Evolutionary conservation across 35 echinoderm and acorn worm genomes (phyloP), one percentile per base, ranked within the genome.

Genomic region (Apostichopus parvimensis): DNA sequence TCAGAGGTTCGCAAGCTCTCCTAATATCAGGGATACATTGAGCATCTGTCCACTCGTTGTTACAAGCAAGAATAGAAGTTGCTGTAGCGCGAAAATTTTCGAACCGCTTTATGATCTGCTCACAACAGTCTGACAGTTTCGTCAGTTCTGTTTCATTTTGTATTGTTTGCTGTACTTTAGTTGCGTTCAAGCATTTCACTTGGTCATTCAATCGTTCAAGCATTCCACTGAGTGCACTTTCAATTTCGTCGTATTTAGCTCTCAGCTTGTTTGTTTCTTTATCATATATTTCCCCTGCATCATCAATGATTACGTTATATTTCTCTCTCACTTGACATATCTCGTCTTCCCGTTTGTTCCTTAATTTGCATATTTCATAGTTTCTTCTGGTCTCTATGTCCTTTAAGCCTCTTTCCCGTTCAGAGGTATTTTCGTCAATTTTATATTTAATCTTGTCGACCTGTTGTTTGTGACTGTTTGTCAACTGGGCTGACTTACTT

Each of bases 11-110:
- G 53, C 55, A 8, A 70, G 86, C 86, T 65, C 12, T 5, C 14
- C 86, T 24, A 8, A 88, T 73, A 53, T 70, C 86, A 24, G 86
- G 86, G 15, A 88, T 65, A 24, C 86, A 88, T 23, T 70, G 86
- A 28, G 26, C 66, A 20, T 57, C 86, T 34, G 86, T 88, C 86
- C 86, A 88, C 25, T 88, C 59, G 86, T 88, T 23, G 22, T 62
- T 73, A 6, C 59, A 15, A 24, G 59, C 86, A 88, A 88, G 86
- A 53, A 88, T 12, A 65, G 17, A 61, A 7, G 55, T 6, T 13
- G 66, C 25, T 20, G 86, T 88, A 10, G 57, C 8, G 10, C 26
- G 4, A 17, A 88, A 68, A 26, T 34, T 68, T 15, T 53, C 34
- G 60, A 45, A 88, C 13, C 86, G 57, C 70, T 34, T 6, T 5